phyloP scores from a whole-genome alignment of 2,797 vertebrate species.

The Parotocinclus haroldoi region DNA sequence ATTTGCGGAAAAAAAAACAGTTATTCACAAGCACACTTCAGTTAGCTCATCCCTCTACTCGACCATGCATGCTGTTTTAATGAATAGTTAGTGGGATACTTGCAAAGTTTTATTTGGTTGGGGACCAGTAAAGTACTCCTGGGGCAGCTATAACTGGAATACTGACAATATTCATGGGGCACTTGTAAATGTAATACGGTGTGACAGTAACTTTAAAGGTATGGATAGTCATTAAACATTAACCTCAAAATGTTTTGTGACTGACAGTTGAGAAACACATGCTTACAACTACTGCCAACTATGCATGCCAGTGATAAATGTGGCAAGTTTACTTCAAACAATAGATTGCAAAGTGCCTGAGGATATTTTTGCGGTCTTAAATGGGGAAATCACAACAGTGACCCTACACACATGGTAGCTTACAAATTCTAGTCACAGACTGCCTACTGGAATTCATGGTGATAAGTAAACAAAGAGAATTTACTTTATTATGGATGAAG shows the following conservation, averaged over 20 bases:
- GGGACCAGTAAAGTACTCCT: background rate
- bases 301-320: constrained; percentile 38
- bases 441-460: constrained; percentile 66
- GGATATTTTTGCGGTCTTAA: constrained; percentile 58
- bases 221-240: background rate
- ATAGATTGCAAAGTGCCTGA: constrained; percentile 60
- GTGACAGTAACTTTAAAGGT: no score
- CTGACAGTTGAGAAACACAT: no score
- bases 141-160: background rate
- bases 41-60: constrained; percentile 7
- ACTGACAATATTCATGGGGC: background rate
- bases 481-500: constrained; percentile 66
- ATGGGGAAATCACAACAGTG: constrained; percentile 66
- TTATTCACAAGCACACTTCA: constrained; percentile 17
- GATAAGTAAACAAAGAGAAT: constrained; percentile 74
- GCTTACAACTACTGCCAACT: constrained; percentile 37
- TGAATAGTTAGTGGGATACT: background rate
- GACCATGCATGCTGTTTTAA: constrained; percentile 25
- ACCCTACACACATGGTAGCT: constrained; percentile 62
- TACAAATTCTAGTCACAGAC: constrained; percentile 65
- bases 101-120: background rate
- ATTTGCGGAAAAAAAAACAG: constrained; percentile 18
- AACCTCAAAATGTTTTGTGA: no score
- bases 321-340: constrained; percentile 50
- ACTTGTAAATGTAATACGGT: no score